phyloP scores from a whole-genome alignment of 30 jellyfish, hydroid and myxozoan species.

The Morbakka virulenta region DNA sequence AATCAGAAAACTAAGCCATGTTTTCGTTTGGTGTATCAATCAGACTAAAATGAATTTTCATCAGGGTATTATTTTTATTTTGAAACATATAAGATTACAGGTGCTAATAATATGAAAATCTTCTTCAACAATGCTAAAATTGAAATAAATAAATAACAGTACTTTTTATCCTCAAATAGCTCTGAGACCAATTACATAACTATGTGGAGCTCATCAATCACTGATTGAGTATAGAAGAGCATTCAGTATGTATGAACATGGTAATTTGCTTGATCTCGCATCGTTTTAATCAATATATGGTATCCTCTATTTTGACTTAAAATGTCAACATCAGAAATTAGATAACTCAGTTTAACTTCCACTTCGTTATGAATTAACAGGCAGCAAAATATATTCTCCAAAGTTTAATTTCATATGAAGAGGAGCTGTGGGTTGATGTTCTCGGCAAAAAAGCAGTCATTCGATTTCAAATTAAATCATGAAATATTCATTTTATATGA shows the following conservation, averaged over 20 bases:
- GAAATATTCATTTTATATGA: constrained; percentile 8
- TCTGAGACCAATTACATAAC: neutral
- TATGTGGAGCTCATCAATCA: no score
- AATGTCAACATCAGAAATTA: neutral
- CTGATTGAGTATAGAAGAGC: no score
- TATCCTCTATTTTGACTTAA: constrained; percentile 10
- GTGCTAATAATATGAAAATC: no score
- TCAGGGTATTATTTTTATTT: no score
- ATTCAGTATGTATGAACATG: no score
- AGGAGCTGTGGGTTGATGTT: constrained; percentile 7
- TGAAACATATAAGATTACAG: no score
- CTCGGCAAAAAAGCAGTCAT: neutral
- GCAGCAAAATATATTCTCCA: constrained; percentile 4
- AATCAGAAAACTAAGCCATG: no score
- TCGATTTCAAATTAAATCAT: no score
- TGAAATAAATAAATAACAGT: neutral
- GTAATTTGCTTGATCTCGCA: neutral
- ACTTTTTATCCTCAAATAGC: neutral
- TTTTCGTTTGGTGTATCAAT: no score
- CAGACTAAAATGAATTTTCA: no score
- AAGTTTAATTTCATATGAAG: constrained; percentile 1
- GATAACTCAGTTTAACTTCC: no score
- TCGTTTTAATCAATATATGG: constrained; percentile 6
- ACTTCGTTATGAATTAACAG: constrained; percentile 17
- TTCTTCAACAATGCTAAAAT: neutral